Conservation (phyloP, 2,113 vertebrate species). For the Noctilio leporinus region DNA sequence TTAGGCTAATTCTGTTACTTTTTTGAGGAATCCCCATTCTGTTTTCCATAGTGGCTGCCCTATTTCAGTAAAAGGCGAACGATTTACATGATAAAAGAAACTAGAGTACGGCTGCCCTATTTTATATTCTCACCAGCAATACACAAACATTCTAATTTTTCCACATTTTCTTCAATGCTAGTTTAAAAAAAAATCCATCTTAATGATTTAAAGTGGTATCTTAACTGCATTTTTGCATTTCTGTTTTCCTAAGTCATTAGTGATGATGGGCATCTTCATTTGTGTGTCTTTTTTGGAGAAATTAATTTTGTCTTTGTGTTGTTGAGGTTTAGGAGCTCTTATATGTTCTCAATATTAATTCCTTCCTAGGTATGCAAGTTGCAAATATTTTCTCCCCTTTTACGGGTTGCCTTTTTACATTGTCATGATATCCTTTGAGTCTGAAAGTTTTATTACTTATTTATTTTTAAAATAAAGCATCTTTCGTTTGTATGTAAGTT, state of each 20-base stretch:
- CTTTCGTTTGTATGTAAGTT: no score
- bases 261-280: background rate
- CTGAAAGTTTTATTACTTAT: no score
- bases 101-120: background rate
- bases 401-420: background rate
- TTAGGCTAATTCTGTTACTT: background rate
- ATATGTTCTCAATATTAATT: background rate
- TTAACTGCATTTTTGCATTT: background rate
- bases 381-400: background rate
- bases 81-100: no score
- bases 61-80: no score
- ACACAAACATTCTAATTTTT: background rate
- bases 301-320: background rate
- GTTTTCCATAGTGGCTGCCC: background rate
- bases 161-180: background rate
- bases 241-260: background rate
- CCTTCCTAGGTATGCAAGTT: background rate
- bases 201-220: background rate
- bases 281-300: background rate
- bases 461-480: no score
- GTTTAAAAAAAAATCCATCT: background rate
- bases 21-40: background rate
- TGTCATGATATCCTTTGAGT: background rate
- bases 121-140: background rate
- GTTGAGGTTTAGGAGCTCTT: background rate